Evolutionary conservation across 2,113 vertebrate genomes (phyloP).

Genomic region (Dendropsophus ebraccatus): DNA sequence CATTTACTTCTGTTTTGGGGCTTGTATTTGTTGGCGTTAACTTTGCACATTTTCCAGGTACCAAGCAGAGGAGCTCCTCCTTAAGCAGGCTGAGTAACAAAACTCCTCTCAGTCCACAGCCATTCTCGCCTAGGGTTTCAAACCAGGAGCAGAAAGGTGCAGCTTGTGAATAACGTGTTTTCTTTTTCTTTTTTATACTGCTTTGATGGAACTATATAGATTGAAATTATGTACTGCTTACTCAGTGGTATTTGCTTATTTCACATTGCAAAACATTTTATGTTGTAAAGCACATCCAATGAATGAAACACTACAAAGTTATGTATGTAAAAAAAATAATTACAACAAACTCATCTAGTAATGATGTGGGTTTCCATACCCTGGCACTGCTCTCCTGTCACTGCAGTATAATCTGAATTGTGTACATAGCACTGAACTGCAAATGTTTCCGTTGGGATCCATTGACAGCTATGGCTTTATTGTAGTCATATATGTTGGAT

Average conservation of each 20-base stretch:
- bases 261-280: neutral
- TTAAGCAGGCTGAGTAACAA: conserved; percentile 88
- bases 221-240: neutral
- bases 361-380: too few species aligned
- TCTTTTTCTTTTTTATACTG: neutral
- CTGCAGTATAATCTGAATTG: too few species aligned
- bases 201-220: neutral
- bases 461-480: too few species aligned
- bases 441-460: too few species aligned
- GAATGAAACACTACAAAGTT: neutral
- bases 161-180: conserved; percentile 61
- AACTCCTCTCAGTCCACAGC: conserved; percentile 78
- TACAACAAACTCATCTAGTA: neutral
- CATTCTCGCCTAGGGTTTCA: conserved; percentile 75
- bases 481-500: too few species aligned
- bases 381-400: neutral
- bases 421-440: too few species aligned
- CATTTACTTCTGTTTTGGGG: neutral
- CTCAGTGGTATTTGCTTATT: neutral
- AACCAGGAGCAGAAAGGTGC: conserved; percentile 86
- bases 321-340: neutral
- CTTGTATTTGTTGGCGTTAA: conserved; percentile 24
- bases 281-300: neutral
- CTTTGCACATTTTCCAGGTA: conserved; percentile 76
- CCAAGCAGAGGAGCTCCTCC: conserved; percentile 83